Evolutionary conservation across 2,888 invertebrate species (phyloP), one percentile per base, ranked within the genome.

Genomic region (Notocelia uddmanniana): DNA sequence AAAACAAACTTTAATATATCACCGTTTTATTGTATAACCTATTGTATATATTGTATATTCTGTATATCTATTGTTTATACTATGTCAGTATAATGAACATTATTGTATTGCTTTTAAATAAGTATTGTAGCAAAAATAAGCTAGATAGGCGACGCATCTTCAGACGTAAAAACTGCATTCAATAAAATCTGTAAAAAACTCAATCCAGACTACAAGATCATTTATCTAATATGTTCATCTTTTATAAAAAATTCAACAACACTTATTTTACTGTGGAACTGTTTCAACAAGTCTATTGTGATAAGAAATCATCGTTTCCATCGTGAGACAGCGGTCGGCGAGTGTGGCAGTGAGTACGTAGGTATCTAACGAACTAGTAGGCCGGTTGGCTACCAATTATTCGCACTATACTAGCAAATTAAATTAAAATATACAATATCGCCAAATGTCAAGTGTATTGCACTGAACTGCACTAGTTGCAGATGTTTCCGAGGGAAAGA

Each of bases 141-240:
- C 88, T 76, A 74, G 83, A 83, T 83, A 83, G 90, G 89, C 92
- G 92, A 83, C 88, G 88, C 80, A 83, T 62, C 83, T 80, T 74
- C 63, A 77, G 74, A 80, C 75, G 75, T 78, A 84, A 82, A 84
- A 85, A 87, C 83, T 83, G 87, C 85, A 77, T 85, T 82, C 81
- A 92, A 92, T 93, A 93, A 92, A 93, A 91, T 93, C 91, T 93
- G 85, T 89, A 86, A 88, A 89, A 89, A 92, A 89, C 88, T 89
- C 91, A 93, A 92, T 91, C 93, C 93, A 93, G 93, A 93, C 90
- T 93, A 93, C 93, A 93, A 93, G 93, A 93, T 93, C 93, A 90
- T 89, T 89, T 87, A 83, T 93, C 90, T 93, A 91, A 91, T 92
- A 91, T 89, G 90, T 90, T 88, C 83, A 90, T 92, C 88, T 89